phyloP scores from a whole-genome alignment of 2,888 invertebrate genomes.

The Machimus rusticus region DNA sequence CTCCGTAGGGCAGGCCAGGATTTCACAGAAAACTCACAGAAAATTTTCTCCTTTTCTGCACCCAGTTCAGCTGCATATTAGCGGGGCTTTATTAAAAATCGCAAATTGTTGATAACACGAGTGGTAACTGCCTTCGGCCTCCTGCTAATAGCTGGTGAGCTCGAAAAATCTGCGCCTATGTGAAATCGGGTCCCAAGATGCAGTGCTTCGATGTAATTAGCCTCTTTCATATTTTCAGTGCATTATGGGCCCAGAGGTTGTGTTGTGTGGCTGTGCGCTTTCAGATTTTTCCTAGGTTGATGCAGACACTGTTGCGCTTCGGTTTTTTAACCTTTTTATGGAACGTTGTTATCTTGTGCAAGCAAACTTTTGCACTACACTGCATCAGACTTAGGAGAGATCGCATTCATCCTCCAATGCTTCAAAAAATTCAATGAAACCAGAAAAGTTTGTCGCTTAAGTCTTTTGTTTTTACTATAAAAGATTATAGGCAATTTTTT shows the following conservation, averaged over 20 bases:
- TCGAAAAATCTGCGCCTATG: neutral
- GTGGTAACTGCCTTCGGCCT: conserved; percentile 41
- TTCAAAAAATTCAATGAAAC: neutral
- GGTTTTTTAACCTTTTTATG: neutral
- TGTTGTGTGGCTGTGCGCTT: neutral
- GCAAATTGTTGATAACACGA: conserved; percentile 45
- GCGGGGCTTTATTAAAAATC: conserved; percentile 46
- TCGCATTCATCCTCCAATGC: neutral
- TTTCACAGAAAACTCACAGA: conserved; percentile 28
- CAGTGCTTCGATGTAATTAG: conserved; percentile 45
- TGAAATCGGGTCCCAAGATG: neutral
- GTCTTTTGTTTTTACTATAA: neutral
- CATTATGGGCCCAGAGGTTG: neutral
- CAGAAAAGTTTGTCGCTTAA: conserved; percentile 15
- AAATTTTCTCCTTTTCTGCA: conserved; percentile 8
- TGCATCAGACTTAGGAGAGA: neutral
- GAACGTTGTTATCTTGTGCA: neutral
- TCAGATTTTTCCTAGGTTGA: neutral
- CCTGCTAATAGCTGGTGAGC: conserved; percentile 9
- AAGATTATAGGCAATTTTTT: too few relatives aligned
- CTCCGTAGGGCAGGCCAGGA: neutral
- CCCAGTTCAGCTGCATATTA: conserved; percentile 40
- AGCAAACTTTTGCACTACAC: neutral
- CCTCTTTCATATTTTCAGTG: conserved; percentile 43
- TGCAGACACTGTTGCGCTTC: neutral